Percentiles rank a stretch among this genome's conserved stretches.
Evolutionary conservation across 2,797 vertebrate genomes (phyloP).

Genomic region (Malurus splendens): DNA sequence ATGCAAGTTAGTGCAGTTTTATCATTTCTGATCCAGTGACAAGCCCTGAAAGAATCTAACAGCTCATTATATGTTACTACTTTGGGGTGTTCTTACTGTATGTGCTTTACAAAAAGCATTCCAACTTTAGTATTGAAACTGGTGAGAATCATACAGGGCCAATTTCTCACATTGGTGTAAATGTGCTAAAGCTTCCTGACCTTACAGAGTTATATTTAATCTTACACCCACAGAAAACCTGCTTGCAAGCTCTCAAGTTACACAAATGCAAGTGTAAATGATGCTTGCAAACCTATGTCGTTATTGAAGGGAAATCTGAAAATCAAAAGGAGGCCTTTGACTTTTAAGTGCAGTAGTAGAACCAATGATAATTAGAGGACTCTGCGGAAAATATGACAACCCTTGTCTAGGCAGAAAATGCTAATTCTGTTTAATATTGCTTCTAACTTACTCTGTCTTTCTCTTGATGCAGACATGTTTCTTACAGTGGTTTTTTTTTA

Average conservation of each 20-base stretch:
- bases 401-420: not conserved
- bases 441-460: not conserved
- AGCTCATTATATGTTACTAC: not conserved
- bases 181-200: slow-evolving; percentile 19
- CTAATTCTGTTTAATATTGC: not conserved
- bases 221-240: slow-evolving; percentile 37
- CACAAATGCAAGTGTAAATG: not conserved
- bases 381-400: not conserved
- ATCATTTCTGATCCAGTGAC: not conserved
- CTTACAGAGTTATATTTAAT: slow-evolving; percentile 28
- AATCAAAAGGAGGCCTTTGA: not conserved
- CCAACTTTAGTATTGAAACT: not conserved
- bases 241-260: slow-evolving; percentile 6
- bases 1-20: not conserved
- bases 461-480: not conserved
- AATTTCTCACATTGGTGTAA: not conserved
- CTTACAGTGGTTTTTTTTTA: not conserved
- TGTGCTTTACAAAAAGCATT: not conserved
- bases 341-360: not conserved
- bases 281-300: not conserved
- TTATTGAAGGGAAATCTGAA: not conserved
- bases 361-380: not conserved
- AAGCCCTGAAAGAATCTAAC: not conserved
- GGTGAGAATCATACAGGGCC: not conserved
- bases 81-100: not conserved